phyloP scores from a whole-genome alignment of 2,888 invertebrate genomes.

The Apomyelois bistriatella region DNA sequence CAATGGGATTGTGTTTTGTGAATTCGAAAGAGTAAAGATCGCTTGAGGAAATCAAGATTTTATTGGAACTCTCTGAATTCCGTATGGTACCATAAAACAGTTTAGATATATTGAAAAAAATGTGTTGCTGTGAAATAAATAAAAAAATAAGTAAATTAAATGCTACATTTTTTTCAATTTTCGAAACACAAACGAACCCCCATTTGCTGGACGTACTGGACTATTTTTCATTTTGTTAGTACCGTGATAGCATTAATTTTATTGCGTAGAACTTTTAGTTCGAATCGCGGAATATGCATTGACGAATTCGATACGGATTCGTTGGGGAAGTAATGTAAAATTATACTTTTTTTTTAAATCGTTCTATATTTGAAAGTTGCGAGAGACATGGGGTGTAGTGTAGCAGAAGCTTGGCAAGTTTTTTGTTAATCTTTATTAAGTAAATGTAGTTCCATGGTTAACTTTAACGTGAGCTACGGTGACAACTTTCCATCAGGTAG shows the following conservation, averaged over 20 bases:
- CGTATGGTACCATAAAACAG: too few relatives aligned
- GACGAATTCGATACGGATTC: slow-evolving; percentile 30
- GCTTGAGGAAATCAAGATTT: too few relatives aligned
- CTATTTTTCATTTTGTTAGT: slow-evolving; percentile 17
- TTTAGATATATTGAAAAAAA: too few relatives aligned
- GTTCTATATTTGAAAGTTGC: slow-evolving; percentile 37
- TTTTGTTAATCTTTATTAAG: neutral
- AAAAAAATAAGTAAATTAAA: neutral
- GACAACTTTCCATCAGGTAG: too few relatives aligned
- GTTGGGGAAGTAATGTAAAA: slow-evolving; percentile 12
- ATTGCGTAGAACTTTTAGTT: slow-evolving; percentile 32
- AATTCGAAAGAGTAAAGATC: too few relatives aligned
- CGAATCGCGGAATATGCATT: slow-evolving; percentile 34
- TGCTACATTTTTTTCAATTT: neutral
- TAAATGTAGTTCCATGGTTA: too few relatives aligned
- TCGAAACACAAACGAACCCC: neutral
- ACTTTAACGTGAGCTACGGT: too few relatives aligned
- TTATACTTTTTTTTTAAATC: slow-evolving; percentile 16
- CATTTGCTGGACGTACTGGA: slow-evolving; percentile 4
- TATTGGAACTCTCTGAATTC: too few relatives aligned
- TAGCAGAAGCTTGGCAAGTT: neutral
- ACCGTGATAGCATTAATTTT: slow-evolving; percentile 29
- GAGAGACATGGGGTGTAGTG: too few relatives aligned
- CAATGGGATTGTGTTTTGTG: too few relatives aligned
- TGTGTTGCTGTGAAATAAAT: too few relatives aligned